These are phyloP conservation scores for Anthophora plumipes DNA, from an alignment of 2,888 invertebrate genomes.

Conservation along the genomic window DNA sequence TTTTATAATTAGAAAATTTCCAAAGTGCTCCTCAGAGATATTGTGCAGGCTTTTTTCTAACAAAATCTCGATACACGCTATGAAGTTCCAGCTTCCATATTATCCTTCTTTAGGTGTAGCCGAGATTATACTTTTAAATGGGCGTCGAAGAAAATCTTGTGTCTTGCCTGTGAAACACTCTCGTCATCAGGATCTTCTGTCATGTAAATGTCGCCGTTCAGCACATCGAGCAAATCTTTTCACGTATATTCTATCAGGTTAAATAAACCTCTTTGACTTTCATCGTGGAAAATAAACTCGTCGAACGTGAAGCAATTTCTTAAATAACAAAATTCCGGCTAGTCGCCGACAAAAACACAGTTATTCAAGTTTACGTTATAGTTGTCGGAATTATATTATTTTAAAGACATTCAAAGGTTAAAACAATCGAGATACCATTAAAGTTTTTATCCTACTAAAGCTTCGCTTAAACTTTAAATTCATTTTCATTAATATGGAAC, in stretches of 20 bases:
- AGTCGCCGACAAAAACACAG: not conserved
- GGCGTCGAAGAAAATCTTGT: not conserved
- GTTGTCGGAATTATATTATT: not conserved
- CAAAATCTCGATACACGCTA: not conserved
- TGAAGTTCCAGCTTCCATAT: not conserved
- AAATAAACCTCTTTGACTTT: slow-evolving; percentile 9
- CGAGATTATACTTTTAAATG: slow-evolving; percentile 44
- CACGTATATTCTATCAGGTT: slow-evolving; percentile 17
- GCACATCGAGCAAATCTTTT: slow-evolving; percentile 7
- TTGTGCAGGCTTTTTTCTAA: not conserved
- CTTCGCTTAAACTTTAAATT: too few relatives aligned
- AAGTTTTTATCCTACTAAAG: too few relatives aligned
- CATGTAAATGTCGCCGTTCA: slow-evolving; percentile 36
- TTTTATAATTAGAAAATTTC: too few relatives aligned
- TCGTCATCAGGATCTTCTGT: slow-evolving; percentile 27
- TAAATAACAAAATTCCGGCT: not conserved
- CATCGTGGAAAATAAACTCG: not conserved
- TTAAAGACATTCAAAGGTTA: too few relatives aligned
- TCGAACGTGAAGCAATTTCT: not conserved
- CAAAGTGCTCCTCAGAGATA: too few relatives aligned
- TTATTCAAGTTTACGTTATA: not conserved
- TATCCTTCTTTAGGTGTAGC: not conserved
- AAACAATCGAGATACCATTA: too few relatives aligned
- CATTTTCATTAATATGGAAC: too few relatives aligned
- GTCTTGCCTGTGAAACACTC: not conserved